Evolutionary conservation across 2,113 vertebrate species (phyloP), one percentile per base, ranked within the genome.

Genomic region (Sphyrna mokarran): DNA sequence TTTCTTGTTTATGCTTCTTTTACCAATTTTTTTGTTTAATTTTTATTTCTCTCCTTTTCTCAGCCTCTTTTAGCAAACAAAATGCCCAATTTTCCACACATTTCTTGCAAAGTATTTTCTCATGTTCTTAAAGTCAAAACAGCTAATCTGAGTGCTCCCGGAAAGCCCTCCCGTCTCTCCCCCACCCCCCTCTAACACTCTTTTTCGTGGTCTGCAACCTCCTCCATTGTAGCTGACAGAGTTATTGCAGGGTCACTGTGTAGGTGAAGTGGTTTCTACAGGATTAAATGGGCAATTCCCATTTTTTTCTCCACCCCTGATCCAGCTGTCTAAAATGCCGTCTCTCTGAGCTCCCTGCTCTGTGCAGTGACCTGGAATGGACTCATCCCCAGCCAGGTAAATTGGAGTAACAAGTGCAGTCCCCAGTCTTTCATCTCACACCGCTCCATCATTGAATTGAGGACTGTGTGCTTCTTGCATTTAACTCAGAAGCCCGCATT

Each of bases 211-310:
- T 5, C 93, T 54, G 63, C 33, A 68, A 20, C 91, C 48, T 69
- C 18, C n/a, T 37, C n/a, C 20, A 94, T 23, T 94, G 94, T 72
- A 9, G 23, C 66, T 95, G 91, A 94, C 91, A 23, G 91, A 26
- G 68, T 11, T 61, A 43, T 70, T 94, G 93, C 87, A 91, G 87
- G 87, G 87, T 93, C 80, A 54, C n/a, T 72, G 68, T 26, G 4
- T 1, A 26, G 94, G 94, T 95, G 69, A 95, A 95, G 40, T 48
- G 69, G 5, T 95, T 72, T 72, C 10, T 70, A 76, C 94, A 13
- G 94, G 94, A 95, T 95, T 70, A 70, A 94, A 94, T 48, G 33
- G 93, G n/a, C 37, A 72, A 33, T 76, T 26, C 94, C 94, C 29
- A 33, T 43, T 95, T 76, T 76, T 95, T 48, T 11, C 22, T 48